phyloP scores from a whole-genome alignment of 2,888 invertebrate species.

The Podabrus alpinus region DNA sequence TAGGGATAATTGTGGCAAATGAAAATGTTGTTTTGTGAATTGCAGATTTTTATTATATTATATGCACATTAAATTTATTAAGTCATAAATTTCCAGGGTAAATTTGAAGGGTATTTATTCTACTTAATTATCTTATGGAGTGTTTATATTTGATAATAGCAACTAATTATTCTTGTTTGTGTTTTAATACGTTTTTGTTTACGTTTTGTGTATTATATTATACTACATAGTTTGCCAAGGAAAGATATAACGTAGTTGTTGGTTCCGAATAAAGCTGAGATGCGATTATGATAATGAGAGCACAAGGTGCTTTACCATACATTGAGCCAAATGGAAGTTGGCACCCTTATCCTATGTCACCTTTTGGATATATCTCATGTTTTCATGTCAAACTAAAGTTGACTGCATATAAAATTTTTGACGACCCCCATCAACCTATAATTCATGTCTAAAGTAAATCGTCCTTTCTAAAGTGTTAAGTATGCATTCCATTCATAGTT shows the following conservation, averaged over 20 bases:
- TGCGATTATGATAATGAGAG: conserved; percentile 34
- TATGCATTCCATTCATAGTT: neutral
- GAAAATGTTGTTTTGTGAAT: neutral
- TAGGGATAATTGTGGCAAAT: neutral
- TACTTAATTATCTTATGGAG: neutral
- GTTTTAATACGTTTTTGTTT: neutral
- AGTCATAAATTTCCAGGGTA: neutral
- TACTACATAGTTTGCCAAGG: conserved; percentile 19
- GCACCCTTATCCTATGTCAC: conserved; percentile 26
- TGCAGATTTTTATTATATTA: conserved; percentile 7
- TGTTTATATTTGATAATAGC: neutral
- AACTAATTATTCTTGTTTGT: neutral
- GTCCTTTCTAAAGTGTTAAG: neutral
- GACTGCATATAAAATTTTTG: conserved; percentile 4
- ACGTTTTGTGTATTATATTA: conserved; percentile 9
- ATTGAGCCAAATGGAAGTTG: conserved; percentile 30
- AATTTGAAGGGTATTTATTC: neutral
- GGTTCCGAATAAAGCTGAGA: conserved; percentile 26
- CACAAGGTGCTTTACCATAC: conserved; percentile 31
- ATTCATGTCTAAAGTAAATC: neutral
- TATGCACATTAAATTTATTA: neutral
- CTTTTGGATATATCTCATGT: conserved; percentile 12
- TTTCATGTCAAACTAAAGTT: conserved; percentile 11
- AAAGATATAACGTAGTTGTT: conserved; percentile 15
- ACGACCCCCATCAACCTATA: neutral